A percentile compares a stretch with the other conserved stretches of the same genome.
Evolutionary conservation across 2,797 vertebrate genomes (phyloP).

Genomic region (Oceanodroma leucorhoa): DNA sequence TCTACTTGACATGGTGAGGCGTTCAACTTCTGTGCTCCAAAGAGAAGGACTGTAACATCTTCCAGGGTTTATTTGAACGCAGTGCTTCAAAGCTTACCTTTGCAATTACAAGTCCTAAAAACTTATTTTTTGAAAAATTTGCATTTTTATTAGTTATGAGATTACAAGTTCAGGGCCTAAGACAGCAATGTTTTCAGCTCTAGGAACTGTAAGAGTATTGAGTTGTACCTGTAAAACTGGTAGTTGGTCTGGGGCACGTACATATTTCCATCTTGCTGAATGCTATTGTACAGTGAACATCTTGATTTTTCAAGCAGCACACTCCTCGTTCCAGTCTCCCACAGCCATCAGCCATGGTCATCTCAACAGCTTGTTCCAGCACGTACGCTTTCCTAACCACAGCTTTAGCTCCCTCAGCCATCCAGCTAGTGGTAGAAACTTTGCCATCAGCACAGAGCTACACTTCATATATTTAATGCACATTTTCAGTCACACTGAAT

Average conservation of each 20-base stretch:
- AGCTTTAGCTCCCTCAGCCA: not conserved
- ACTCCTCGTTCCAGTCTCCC: not conserved
- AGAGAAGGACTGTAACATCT: not conserved
- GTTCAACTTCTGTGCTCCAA: not conserved
- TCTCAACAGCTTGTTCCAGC: not conserved
- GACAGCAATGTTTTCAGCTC: not conserved
- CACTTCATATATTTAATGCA: not conserved
- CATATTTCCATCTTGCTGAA: not conserved
- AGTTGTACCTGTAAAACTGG: not conserved
- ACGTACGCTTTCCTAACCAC: not conserved
- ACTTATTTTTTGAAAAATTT: not conserved
- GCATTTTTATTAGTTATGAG: not conserved
- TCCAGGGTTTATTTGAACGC: not conserved
- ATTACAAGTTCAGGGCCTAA: not conserved
- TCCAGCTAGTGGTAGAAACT: not conserved
- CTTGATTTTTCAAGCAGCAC: not conserved
- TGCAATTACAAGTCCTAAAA: not conserved
- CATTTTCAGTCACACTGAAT: not conserved
- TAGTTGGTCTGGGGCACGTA: not conserved
- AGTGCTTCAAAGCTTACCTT: not conserved
- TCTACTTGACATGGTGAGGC: rapidly evolving
- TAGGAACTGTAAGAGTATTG: not conserved
- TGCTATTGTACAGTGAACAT: not conserved
- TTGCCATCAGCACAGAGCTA: not conserved
- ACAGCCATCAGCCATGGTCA: not conserved